A percentile compares a stretch with the other conserved stretches of the same genome.
Evolutionary conservation across 2,113 vertebrate species (phyloP).

Genomic region (Plecotus auritus): DNA sequence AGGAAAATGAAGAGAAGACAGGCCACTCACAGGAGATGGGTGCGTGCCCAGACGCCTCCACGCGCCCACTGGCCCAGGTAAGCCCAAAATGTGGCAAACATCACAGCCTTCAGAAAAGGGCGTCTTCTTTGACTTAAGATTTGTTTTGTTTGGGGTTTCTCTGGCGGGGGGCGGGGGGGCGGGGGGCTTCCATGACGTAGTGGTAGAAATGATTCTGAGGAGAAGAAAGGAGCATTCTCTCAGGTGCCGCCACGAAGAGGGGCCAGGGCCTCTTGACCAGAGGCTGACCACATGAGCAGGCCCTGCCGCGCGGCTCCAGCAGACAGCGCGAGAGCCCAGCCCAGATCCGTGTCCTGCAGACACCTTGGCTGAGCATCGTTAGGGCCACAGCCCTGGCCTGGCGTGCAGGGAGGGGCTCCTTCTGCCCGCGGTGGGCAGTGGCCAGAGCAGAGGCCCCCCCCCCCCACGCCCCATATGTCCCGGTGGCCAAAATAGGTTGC

Average conservation of each 20-base stretch:
- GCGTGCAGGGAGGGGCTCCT: not conserved
- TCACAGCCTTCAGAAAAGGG: not conserved
- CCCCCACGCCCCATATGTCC: not conserved
- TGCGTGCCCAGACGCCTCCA: not conserved
- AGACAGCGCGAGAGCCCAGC: not conserved
- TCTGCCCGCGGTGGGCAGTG: not conserved
- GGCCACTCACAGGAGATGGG: not conserved
- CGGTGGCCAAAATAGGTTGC: not conserved
- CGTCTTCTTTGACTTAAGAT: not conserved
- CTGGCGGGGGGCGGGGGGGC: fast-evolving
- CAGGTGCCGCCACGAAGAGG: not conserved
- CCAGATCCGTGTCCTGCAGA: fast-evolving
- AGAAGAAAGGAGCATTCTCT: not conserved
- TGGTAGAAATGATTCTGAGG: not conserved
- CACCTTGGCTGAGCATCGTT: not conserved
- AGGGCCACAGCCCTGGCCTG: not conserved
- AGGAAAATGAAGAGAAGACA: not conserved
- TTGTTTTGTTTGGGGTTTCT: not conserved
- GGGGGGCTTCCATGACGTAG: not conserved
- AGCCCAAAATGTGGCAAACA: not conserved
- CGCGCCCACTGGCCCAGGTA: not conserved
- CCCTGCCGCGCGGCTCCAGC: not conserved
- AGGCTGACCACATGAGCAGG: not conserved
- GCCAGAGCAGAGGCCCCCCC: not conserved
- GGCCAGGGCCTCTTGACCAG: not conserved